Evolutionary conservation across 2,113 vertebrate genomes (phyloP).

Genomic region (Galbula dea): DNA sequence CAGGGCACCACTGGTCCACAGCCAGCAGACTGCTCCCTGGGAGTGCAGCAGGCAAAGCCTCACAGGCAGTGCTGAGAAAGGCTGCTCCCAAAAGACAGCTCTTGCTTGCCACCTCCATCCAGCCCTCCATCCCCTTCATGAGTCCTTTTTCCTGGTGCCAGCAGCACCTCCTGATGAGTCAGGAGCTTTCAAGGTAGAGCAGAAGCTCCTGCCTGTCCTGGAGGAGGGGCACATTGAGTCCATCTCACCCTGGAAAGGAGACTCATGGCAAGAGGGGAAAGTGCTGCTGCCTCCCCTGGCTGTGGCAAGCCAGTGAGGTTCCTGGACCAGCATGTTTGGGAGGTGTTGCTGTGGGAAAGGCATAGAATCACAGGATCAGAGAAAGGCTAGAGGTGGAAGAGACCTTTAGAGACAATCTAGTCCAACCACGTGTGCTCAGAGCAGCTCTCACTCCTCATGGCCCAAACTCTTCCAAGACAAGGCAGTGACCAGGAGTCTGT

Average conservation of each 20-base stretch:
- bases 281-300: neutral
- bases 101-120: neutral
- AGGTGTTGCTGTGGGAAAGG: neutral
- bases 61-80: fast-evolving
- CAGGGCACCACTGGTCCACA: fast-evolving
- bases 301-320: neutral
- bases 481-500: neutral
- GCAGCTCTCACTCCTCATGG: neutral
- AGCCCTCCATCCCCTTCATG: neutral
- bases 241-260: neutral
- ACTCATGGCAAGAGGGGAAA: neutral
- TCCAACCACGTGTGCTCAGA: fast-evolving
- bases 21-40: neutral
- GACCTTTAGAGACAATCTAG: too few relatives aligned
- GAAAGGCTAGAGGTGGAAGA: too few relatives aligned
- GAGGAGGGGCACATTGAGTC: neutral
- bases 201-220: neutral
- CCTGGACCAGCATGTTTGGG: fast-evolving
- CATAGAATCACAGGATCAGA: too few relatives aligned
- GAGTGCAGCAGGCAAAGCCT: neutral
- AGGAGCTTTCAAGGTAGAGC: neutral
- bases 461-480: neutral
- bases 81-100: neutral
- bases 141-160: neutral
- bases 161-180: neutral